Percentiles rank a stretch among this genome's conserved stretches.
Evolutionary conservation across 2,797 vertebrate genomes (phyloP).

Genomic region (Helarctos malayanus): DNA sequence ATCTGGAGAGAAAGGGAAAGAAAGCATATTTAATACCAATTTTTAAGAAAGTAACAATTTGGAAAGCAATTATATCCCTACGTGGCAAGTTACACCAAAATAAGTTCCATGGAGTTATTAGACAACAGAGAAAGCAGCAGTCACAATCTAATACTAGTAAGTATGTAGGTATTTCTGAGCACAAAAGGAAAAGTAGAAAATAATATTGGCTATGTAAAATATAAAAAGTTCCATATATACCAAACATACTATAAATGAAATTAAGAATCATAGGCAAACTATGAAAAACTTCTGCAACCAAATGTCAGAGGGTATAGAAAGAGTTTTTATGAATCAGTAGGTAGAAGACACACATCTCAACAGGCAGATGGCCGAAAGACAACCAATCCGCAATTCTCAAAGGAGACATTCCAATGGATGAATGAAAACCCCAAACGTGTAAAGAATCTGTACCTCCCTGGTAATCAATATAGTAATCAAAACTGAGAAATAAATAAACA

Average conservation of each 20-base stretch:
- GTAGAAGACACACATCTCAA: background rate
- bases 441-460: background rate
- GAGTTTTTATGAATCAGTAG: background rate
- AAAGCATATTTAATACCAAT: conserved; percentile 24
- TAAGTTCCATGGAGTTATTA: background rate
- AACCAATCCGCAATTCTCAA: conserved; percentile 7
- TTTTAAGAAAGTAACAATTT: conserved; percentile 8
- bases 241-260: conserved; percentile 21
- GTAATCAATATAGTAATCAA: background rate
- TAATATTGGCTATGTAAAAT: conserved; percentile 15
- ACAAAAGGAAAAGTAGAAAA: conserved; percentile 12
- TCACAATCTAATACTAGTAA: background rate
- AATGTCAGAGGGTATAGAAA: background rate
- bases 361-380: background rate
- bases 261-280: background rate
- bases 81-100: background rate
- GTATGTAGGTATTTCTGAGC: background rate
- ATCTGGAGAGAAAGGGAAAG: conserved; percentile 24
- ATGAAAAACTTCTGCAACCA: background rate
- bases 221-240: background rate
- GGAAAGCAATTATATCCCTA: background rate
- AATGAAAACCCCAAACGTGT: background rate
- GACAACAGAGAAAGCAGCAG: background rate
- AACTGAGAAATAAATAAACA: background rate
- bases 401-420: background rate